phyloP scores from a whole-genome alignment of 1,140 invertebrate species.

The Drosophila chauvacae region DNA sequence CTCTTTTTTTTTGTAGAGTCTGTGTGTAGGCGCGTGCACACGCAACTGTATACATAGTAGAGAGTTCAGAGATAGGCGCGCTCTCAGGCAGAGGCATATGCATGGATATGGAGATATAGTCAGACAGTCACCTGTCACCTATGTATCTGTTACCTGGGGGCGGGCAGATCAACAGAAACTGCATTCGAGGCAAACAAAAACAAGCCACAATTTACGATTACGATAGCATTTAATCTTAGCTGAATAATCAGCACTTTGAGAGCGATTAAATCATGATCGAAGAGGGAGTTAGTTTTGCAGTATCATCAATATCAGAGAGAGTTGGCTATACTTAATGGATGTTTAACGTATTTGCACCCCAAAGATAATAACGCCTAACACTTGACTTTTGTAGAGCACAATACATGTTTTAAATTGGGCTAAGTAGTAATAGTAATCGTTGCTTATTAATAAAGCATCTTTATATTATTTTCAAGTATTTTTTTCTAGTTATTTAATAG shows the following conservation, averaged over 20 bases:
- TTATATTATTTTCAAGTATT: neutral
- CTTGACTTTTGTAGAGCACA: no score
- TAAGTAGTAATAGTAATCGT: neutral
- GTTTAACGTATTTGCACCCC: no score
- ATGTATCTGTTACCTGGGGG: constrained; percentile 8
- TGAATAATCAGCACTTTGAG: neutral
- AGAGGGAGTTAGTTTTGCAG: neutral
- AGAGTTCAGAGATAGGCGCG: constrained; percentile 13
- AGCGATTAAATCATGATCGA: constrained; percentile 2
- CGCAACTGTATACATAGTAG: constrained; percentile 22
- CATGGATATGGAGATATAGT: neutral
- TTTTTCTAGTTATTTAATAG: neutral
- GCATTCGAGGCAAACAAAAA: constrained; percentile 24
- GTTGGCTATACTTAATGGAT: neutral
- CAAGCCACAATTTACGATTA: constrained; percentile 6
- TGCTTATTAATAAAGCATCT: neutral
- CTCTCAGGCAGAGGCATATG: neutral
- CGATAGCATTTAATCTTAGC: constrained; percentile 12
- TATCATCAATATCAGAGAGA: neutral
- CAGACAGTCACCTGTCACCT: constrained; percentile 1
- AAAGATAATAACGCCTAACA: neutral
- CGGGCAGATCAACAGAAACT: constrained; percentile 21
- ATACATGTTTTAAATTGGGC: no score
- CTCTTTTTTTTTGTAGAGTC: constrained; percentile 7
- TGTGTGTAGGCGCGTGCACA: constrained; percentile 59